Percentiles rank a stretch among this genome's conserved stretches.
Evolutionary conservation across 2,888 invertebrate genomes (phyloP).

Genomic region (Agonopterix arenella): DNA sequence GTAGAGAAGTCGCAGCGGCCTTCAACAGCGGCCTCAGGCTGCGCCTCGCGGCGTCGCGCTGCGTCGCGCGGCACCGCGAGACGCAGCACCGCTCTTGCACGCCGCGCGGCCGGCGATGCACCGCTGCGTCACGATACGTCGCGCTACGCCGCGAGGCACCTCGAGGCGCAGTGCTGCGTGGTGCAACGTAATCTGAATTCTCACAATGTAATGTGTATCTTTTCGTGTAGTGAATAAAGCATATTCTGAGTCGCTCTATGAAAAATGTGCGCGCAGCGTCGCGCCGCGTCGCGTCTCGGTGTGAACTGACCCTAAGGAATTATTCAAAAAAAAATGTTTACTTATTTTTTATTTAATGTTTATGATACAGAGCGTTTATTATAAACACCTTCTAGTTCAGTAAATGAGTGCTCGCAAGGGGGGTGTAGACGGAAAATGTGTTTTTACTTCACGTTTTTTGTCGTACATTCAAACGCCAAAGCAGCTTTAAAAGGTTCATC

Average conservation of each 20-base stretch:
- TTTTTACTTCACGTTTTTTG: too few relatives aligned
- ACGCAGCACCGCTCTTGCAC: constrained; percentile 9
- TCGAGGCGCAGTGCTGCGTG: constrained; percentile 3
- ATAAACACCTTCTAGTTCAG: too few relatives aligned
- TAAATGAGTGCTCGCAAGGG: too few relatives aligned
- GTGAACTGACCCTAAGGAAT: not conserved
- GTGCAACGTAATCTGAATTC: constrained; percentile 7
- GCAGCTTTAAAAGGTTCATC: too few relatives aligned
- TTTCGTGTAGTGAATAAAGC: constrained; percentile 10
- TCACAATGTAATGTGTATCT: constrained; percentile 11
- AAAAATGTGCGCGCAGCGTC: constrained; percentile 7
- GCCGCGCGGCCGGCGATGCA: constrained; percentile 3
- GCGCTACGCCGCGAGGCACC: not conserved
- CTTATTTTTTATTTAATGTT: too few relatives aligned
- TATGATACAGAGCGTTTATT: too few relatives aligned
- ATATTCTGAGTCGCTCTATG: constrained; percentile 8
- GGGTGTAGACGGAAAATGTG: too few relatives aligned
- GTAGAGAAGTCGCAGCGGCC: constrained; percentile 13
- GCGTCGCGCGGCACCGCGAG: constrained; percentile 10
- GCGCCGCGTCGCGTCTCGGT: not conserved
- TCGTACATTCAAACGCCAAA: too few relatives aligned
- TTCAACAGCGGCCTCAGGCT: constrained; percentile 11
- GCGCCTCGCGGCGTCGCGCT: constrained; percentile 11
- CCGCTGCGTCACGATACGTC: constrained; percentile 1
- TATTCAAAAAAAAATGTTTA: too few relatives aligned